Base-by-base conservation (phyloP, 2,888 invertebrate genomes). In the Serripes groenlandicus region DNA sequence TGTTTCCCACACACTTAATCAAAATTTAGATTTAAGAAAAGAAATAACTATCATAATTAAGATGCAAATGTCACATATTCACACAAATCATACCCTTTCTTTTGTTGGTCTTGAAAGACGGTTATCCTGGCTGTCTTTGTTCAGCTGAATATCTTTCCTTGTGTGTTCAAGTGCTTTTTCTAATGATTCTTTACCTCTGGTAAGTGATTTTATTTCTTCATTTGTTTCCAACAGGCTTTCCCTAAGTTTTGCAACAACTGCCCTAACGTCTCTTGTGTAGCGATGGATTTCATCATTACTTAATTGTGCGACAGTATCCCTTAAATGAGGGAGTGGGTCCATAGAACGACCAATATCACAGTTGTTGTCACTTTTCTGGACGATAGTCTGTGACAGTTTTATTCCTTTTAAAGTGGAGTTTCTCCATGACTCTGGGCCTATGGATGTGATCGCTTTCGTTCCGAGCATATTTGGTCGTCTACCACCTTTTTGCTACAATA, bases 11-110 rank as follows among this genome's bases (percentile, higher is more conserved):
- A n/a, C n/a, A n/a, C n/a, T n/a, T n/a, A n/a, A n/a, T n/a, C n/a
- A n/a, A n/a, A n/a, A n/a, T n/a, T n/a, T n/a, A n/a, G n/a, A n/a
- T n/a, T n/a, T n/a, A n/a, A n/a, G n/a, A n/a, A n/a, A n/a, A n/a
- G n/a, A n/a, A n/a, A n/a, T n/a, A n/a, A n/a, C n/a, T n/a, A n/a
- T n/a, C n/a, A n/a, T n/a, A n/a, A n/a, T n/a, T n/a, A n/a, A n/a
- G n/a, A n/a, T n/a, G n/a, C n/a, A n/a, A n/a, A n/a, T n/a, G n/a
- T n/a, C n/a, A n/a, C n/a, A n/a, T n/a, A n/a, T n/a, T n/a, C n/a
- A n/a, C n/a, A n/a, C n/a, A n/a, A n/a, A n/a, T n/a, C 66, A 87
- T 90, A 94, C 94, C 93, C 90, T 92, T 90, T 94, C 94, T 81
- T 90, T 90, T 42, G 89, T 81, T 58, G 94, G 94, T 77, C 94